Evolutionary conservation across 2,113 vertebrate species (phyloP), one percentile per base, ranked within the genome.

Genomic region (Sigmodon hispidus): DNA sequence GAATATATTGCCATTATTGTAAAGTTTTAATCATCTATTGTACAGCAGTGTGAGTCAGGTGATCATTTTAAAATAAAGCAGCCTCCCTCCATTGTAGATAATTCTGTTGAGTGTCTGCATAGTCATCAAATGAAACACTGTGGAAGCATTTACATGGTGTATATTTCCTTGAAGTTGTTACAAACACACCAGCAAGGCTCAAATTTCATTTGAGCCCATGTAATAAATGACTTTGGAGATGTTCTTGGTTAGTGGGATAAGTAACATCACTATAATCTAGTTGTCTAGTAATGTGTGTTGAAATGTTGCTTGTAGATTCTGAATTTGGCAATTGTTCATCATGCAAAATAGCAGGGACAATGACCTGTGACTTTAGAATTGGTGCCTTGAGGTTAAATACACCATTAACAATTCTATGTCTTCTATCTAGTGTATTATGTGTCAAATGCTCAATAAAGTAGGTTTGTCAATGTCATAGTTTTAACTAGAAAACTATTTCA

Each of bases 11-110:
- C 93, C 52, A 89, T 40, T 94, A 91, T 88, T 65, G 26, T 90
- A 17, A 45, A 67, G 40, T 85, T 81, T 40, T 94, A 65, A 67
- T 88, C 79, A 11, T 3, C 6, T 94, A 0, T 43, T 87, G 86
- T 96, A 81, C 24, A 45, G 34, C 67, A 36, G n/a, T 96, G 89
- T 96, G 88, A 94, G 40, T 81, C 57, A 96, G 96, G 89, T 63
- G 34, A 24, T 85, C 21, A n/a, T 31, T 63, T 22, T 36, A 81
- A 93, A 95, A 75, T 65, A 87, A 63, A 61, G 29, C 9, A 57
- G 13, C 81, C 34, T 89, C 90, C 73, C 76, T 2, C 16, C 5
- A 96, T 73, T 7, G 84, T 50, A 31, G 36, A 79, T 93, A 29
- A 45, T 84, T 91, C 4, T 52, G 8, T 96, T 95, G 69, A 36